These are phyloP conservation scores for Listronotus bonariensis DNA, from an alignment of 1,140 invertebrate species.

Conservation along the genomic window DNA sequence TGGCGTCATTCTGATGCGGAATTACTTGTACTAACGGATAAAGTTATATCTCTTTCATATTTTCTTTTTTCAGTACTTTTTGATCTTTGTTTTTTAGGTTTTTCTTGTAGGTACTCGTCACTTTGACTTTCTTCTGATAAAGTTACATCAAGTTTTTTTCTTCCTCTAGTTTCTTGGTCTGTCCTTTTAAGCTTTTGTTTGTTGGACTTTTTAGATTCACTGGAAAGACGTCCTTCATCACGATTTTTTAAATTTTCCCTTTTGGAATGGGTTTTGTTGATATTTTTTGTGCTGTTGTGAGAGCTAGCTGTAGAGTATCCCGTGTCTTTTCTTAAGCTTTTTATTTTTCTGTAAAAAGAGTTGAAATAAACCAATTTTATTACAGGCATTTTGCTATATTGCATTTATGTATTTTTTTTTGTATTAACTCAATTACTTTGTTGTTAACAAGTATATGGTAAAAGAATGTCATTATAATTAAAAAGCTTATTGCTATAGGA, in stretches of 20 bases:
- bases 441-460: too few species aligned
- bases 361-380: too few species aligned
- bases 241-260: slow-evolving; percentile 26
- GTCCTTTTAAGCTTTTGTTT: slow-evolving; percentile 49
- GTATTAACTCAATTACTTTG: too few species aligned
- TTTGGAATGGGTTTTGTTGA: slow-evolving; percentile 30
- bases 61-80: slow-evolving; percentile 38
- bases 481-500: too few species aligned
- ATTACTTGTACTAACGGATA: slow-evolving; percentile 50
- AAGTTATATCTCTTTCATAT: slow-evolving; percentile 39
- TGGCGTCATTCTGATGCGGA: slow-evolving; percentile 62
- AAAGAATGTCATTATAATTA: too few species aligned
- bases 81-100: slow-evolving; percentile 28
- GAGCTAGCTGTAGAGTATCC: slow-evolving; percentile 69
- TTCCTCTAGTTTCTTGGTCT: slow-evolving; percentile 42
- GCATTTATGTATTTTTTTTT: too few species aligned
- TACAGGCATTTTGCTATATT: too few species aligned
- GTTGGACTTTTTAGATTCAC: slow-evolving; percentile 41
- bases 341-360: slow-evolving; percentile 40
- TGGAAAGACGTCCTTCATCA: slow-evolving; percentile 25
- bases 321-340: slow-evolving; percentile 62
- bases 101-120: slow-evolving; percentile 44
- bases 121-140: slow-evolving; percentile 45
- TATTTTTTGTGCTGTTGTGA: slow-evolving; percentile 55
- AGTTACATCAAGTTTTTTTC: slow-evolving; percentile 37